These are phyloP conservation scores for Drosophila longiperda DNA, from an alignment of 2,888 invertebrate genomes.

Conservation along the genomic window DNA sequence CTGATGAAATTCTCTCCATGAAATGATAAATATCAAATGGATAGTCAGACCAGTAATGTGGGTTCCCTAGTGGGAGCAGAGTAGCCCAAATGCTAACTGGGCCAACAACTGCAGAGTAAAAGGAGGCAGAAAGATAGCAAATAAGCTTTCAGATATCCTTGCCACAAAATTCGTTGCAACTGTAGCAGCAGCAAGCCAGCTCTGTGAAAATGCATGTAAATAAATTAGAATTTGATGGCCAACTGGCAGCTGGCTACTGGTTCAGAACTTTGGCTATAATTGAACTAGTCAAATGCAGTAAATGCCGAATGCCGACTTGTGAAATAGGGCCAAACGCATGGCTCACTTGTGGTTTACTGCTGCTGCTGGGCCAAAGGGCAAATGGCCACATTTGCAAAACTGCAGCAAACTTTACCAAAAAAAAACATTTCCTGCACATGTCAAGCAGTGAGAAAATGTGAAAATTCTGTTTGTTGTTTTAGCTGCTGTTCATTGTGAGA, in stretches of 20 bases:
- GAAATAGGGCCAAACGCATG: constrained; percentile 21
- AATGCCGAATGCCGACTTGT: constrained; percentile 24
- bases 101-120: constrained; percentile 34
- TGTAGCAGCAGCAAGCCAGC: constrained; percentile 16
- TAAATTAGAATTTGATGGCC: constrained; percentile 70
- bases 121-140: constrained; percentile 40
- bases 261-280: constrained; percentile 41
- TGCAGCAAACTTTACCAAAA: constrained; percentile 42
- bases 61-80: not conserved
- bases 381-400: constrained; percentile 42
- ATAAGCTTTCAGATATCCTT: constrained; percentile 55
- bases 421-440: constrained; percentile 34
- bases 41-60: not conserved
- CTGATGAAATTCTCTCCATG: not conserved
- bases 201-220: constrained; percentile 66
- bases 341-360: constrained; percentile 20
- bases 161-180: constrained; percentile 56
- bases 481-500: not conserved
- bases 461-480: constrained; percentile 27
- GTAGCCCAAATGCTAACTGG: constrained; percentile 37
- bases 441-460: constrained; percentile 4
- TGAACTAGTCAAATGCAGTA: constrained; percentile 53
- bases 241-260: constrained; percentile 20
- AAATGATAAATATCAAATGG: not conserved
- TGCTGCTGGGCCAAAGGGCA: not conserved